Conservation (phyloP, 2,113 vertebrate species). For the Numenius arquata region DNA sequence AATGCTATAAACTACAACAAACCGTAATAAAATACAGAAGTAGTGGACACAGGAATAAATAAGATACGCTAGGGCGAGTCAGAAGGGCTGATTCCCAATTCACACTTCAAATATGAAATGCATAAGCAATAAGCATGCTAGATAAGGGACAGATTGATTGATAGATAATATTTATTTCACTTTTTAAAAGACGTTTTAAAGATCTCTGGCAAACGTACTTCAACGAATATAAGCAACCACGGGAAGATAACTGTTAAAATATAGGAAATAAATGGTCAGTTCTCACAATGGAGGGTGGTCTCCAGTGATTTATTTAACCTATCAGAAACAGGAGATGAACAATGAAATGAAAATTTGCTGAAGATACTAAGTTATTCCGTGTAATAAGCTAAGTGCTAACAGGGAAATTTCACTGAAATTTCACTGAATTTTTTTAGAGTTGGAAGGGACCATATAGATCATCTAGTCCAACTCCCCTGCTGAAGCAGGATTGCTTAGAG, state of each 20-base stretch:
- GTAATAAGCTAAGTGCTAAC: background rate
- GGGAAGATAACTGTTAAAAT: background rate
- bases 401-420: too few relatives aligned
- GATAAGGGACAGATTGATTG: background rate
- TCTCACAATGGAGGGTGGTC: background rate
- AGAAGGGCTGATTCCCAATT: background rate
- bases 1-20: background rate
- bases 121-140: background rate
- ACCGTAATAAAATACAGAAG: background rate
- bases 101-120: background rate
- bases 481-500: too few relatives aligned
- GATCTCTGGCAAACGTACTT: background rate
- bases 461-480: too few relatives aligned
- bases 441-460: too few relatives aligned
- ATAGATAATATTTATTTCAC: background rate
- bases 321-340: background rate
- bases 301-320: background rate
- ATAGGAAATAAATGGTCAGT: background rate
- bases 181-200: background rate
- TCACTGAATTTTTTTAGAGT: too few relatives aligned
- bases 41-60: background rate
- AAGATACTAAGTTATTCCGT: background rate
- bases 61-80: background rate
- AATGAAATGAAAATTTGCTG: background rate
- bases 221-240: background rate